Base-by-base conservation (phyloP, 37 sponge, comb jelly and placozoan genomes). In the Ephydatia muelleri region DNA sequence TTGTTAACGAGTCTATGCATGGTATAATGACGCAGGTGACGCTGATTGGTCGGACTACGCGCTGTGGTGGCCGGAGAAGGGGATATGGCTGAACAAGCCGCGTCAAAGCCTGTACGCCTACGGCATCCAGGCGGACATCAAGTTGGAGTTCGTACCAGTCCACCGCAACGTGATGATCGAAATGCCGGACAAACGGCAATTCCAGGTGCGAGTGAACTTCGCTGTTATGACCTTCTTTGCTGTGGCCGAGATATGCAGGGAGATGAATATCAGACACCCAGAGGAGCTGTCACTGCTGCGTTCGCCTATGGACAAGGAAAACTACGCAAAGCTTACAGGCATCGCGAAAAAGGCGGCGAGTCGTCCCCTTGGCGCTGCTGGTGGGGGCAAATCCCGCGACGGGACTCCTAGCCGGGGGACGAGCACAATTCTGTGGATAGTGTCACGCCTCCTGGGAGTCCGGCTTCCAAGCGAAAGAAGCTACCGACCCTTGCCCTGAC, bases 11-110 rank as follows among this genome's bases (percentile, higher is more conserved):
- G 40, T 14, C 31, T 38, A 22, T 25, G 5, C 3, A 32, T 22
- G 3, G 79, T 49, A 26, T 77, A 21, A 43, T 43, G 8, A 43
- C 64, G 25, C 72, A 96, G 97, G 95, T 8, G 92, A 91, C 36
- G 86, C 83, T 19, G 94, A 99, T 81, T 97, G 97, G 96, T 95
- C 97, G 4, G 92, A 97, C 81, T 95, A 87, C 79, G 97, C 92
- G 48, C 79, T 99, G 30, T 99, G 99, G 99, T 99, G 99, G 96
- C 98, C 99, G 0, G 95, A 95, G 23, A 95, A 97, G 67, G 84
- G 81, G 34, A 86, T 92, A 0, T 99, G 99, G 99, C 86, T 99
- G 75, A 89, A 84, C 76, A 92, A 93, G 68, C 94, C 94, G 0
- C 87, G 96, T 3, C 94, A 94, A 84, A 84, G 97, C 38, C 96